Evolutionary conservation across 2,797 vertebrate species (phyloP).

Genomic region (Triplophysa yarkandensis): DNA sequence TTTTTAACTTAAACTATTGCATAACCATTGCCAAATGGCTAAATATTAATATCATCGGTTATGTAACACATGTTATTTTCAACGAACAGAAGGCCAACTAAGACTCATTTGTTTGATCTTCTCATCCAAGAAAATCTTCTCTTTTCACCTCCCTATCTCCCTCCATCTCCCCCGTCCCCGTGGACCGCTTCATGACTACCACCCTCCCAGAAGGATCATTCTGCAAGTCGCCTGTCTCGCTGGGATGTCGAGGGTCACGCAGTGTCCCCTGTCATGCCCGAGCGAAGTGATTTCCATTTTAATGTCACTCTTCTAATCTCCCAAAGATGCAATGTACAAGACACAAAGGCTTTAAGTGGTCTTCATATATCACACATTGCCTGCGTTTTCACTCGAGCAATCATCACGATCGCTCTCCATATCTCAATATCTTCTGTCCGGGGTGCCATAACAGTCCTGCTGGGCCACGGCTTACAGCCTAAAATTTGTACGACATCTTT

Average conservation of each 20-base stretch:
- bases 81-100: neutral
- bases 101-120: constrained; percentile 26
- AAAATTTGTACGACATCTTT: constrained; percentile 47
- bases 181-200: constrained; percentile 75
- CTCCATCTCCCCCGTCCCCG: constrained; percentile 56
- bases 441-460: constrained; percentile 81
- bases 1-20: neutral
- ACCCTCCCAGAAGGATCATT: constrained; percentile 86
- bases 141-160: constrained; percentile 10
- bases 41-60: neutral
- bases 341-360: constrained; percentile 90
- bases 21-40: no score
- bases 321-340: constrained; percentile 93
- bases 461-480: constrained; percentile 78
- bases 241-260: constrained; percentile 84
- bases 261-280: constrained; percentile 83
- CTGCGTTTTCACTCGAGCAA: constrained; percentile 88
- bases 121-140: constrained; percentile 12
- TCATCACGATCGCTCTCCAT: constrained; percentile 87
- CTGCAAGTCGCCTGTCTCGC: constrained; percentile 85
- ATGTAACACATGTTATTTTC: neutral
- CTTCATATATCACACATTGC: constrained; percentile 87
- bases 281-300: constrained; percentile 97
- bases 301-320: constrained; percentile 97
- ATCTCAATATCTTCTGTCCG: constrained; percentile 87